phyloP scores from a whole-genome alignment of 1,140 invertebrate genomes.

The Colletes latitarsis region DNA sequence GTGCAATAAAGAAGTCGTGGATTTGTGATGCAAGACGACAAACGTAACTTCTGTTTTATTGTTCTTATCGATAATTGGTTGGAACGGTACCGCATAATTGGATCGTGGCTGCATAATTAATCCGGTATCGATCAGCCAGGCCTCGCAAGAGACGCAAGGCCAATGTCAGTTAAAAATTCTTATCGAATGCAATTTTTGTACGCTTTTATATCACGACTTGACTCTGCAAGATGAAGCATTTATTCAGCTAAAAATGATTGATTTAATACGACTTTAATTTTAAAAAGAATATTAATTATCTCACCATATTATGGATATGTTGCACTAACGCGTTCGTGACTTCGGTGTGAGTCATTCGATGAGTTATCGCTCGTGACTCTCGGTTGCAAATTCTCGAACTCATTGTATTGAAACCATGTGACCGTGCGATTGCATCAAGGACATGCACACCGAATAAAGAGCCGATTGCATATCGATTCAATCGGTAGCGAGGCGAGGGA shows the following conservation, averaged over 20 bases:
- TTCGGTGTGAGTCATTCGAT: constrained; percentile 52
- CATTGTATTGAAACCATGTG: constrained; percentile 41
- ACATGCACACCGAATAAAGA: constrained; percentile 43
- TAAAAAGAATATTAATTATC: background rate
- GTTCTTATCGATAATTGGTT: background rate
- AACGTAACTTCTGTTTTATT: background rate
- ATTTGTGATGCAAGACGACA: no score
- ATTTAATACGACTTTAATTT: background rate
- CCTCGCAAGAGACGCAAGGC: background rate
- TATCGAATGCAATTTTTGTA: background rate
- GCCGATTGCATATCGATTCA: constrained; percentile 52
- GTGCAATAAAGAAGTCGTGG: no score
- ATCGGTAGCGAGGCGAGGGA: constrained; percentile 13
- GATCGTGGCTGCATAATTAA: background rate
- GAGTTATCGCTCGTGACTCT: constrained; percentile 58
- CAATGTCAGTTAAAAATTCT: background rate
- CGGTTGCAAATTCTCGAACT: constrained; percentile 56
- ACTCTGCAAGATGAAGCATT: background rate
- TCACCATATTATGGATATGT: background rate
- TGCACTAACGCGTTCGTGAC: constrained; percentile 14
- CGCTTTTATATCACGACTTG: background rate
- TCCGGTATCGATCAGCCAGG: no score
- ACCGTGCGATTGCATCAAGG: constrained; percentile 59
- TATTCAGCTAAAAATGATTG: no score
- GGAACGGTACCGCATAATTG: no score